Evolutionary conservation across 2,113 vertebrate species (phyloP).

Genomic region (Addax nasomaculatus): DNA sequence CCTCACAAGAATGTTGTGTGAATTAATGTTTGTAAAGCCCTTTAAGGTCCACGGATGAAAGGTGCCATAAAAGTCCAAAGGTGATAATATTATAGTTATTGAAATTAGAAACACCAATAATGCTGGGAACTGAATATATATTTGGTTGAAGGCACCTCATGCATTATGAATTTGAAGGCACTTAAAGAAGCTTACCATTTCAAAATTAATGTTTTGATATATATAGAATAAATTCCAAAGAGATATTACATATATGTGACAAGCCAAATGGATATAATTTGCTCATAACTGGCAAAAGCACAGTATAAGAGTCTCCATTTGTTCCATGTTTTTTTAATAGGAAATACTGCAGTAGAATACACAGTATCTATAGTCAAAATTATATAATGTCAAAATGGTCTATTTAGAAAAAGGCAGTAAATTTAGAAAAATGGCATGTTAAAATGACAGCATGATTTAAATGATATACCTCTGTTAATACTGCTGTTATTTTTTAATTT

Average conservation of each 20-base stretch:
- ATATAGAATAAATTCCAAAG: constrained; percentile 27
- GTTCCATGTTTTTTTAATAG: not conserved
- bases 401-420: constrained; percentile 18
- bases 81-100: constrained; percentile 72
- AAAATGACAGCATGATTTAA: constrained; percentile 51
- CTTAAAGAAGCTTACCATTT: constrained; percentile 51
- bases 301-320: not conserved
- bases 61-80: constrained; percentile 74
- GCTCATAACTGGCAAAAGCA: constrained; percentile 33
- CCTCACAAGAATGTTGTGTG: constrained; percentile 64
- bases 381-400: not conserved
- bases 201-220: constrained; percentile 56
- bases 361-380: constrained; percentile 47
- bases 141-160: constrained; percentile 46
- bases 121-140: constrained; percentile 67
- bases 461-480: constrained; percentile 51
- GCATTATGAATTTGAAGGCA: constrained; percentile 58
- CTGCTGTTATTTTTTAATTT: constrained; percentile 48
- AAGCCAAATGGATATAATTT: constrained; percentile 53
- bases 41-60: constrained; percentile 75
- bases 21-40: constrained; percentile 77
- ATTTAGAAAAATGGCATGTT: not conserved
- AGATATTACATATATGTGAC: not conserved
- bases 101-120: constrained; percentile 72
- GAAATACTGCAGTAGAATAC: not conserved